phyloP scores from a whole-genome alignment of 2,113 vertebrate genomes.

The Gallinago undulata region DNA sequence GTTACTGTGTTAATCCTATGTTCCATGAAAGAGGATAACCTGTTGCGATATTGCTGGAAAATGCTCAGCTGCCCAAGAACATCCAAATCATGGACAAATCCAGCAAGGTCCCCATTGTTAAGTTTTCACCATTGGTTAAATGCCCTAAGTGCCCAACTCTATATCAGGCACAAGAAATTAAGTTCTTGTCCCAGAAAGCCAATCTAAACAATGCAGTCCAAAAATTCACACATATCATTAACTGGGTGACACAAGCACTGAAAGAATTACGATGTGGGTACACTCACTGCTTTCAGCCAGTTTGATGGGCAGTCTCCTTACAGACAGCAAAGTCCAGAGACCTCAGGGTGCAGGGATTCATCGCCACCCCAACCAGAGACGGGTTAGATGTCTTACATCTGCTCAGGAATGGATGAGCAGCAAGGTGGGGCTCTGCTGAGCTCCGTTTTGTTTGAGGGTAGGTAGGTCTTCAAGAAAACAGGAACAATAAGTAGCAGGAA shows the following conservation, averaged over 20 bases:
- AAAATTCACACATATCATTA: not conserved
- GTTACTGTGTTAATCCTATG: not conserved
- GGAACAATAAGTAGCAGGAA: not conserved
- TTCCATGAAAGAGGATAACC: not conserved
- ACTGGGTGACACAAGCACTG: not conserved
- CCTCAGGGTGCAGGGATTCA: not conserved
- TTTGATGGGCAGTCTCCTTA: not conserved
- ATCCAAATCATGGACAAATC: not conserved
- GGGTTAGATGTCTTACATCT: not conserved
- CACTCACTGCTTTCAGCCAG: not conserved
- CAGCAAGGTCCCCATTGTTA: not conserved
- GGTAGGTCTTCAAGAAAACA: not conserved
- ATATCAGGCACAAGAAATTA: not conserved
- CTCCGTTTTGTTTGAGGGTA: not conserved
- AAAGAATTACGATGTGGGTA: not conserved
- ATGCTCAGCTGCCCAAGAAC: not conserved
- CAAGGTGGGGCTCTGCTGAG: not conserved
- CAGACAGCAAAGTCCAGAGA: not conserved
- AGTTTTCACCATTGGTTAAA: not conserved
- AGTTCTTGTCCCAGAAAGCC: not conserved
- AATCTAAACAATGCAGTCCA: not conserved
- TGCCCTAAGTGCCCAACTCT: not conserved
- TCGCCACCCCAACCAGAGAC: not conserved
- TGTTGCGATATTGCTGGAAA: not conserved
- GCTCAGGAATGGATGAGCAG: not conserved